Percentiles rank a stretch among this genome's conserved stretches.
Evolutionary conservation across 2,113 vertebrate species (phyloP).

Genomic region (Amblyornis subalaris): DNA sequence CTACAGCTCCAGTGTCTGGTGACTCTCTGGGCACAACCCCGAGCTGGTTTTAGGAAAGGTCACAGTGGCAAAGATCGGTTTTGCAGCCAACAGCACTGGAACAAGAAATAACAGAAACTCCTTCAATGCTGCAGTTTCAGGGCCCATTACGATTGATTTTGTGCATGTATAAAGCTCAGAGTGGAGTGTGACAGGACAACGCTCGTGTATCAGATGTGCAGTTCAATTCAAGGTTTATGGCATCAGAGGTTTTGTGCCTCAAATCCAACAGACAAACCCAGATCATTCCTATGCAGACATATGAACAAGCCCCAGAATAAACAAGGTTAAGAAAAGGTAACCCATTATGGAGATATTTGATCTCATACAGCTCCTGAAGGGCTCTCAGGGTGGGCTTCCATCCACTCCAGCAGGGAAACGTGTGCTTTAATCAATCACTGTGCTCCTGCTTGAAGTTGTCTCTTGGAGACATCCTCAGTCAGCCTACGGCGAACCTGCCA

Average conservation of each 20-base stretch:
- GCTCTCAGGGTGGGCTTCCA: neutral
- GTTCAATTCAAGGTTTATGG: neutral
- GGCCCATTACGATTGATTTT: neutral
- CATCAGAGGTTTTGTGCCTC: neutral
- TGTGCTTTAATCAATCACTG: rapidly evolving
- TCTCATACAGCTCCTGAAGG: neutral
- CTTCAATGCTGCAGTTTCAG: neutral
- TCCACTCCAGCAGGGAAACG: neutral
- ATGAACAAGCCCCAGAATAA: neutral
- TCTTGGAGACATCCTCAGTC: neutral
- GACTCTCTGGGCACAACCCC: neutral
- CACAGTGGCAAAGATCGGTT: neutral
- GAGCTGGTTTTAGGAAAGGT: neutral
- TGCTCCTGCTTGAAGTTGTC: neutral
- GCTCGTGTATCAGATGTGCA: neutral
- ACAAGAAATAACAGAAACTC: neutral
- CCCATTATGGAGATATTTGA: neutral
- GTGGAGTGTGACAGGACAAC: neutral
- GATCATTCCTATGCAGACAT: neutral
- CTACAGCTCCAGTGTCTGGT: neutral
- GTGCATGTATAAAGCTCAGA: neutral
- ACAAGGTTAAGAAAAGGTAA: neutral
- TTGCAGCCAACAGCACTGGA: neutral
- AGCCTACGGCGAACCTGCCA: neutral
- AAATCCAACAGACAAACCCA: neutral